phyloP scores from a whole-genome alignment of 2,888 invertebrate species.

The Eupithecia tripunctaria region DNA sequence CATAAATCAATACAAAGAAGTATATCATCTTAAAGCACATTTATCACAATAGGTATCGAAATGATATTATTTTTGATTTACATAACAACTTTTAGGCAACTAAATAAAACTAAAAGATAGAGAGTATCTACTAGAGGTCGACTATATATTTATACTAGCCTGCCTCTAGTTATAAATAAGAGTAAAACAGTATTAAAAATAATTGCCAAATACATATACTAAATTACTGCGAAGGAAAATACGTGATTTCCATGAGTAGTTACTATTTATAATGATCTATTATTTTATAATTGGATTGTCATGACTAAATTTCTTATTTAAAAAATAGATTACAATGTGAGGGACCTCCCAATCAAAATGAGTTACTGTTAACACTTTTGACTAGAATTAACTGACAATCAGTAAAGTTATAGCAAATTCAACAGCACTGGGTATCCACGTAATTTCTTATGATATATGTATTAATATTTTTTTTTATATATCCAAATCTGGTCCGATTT shows the following conservation, averaged over 20 bases:
- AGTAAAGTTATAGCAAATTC: no score
- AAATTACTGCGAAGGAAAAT: background rate
- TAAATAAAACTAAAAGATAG: no score
- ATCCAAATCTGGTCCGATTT: no score
- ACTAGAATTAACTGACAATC: background rate
- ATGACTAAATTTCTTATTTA: background rate
- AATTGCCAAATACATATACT: background rate
- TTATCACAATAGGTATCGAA: background rate
- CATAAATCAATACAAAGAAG: background rate
- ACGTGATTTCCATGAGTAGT: background rate
- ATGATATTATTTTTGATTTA: background rate
- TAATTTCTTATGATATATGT: no score
- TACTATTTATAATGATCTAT: background rate
- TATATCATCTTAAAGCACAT: constrained; percentile 6
- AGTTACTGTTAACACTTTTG: background rate
- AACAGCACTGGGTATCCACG: no score
- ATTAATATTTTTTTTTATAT: no score
- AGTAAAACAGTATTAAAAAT: background rate
- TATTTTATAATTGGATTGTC: background rate
- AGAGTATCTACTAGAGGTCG: no score
- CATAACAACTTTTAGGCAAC: background rate
- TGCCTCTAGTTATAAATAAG: no score
- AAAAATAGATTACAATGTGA: background rate
- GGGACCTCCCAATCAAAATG: background rate
- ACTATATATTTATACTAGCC: no score